phyloP scores from a whole-genome alignment of 2,113 vertebrate genomes.

The Neolamprologus hecqui region DNA sequence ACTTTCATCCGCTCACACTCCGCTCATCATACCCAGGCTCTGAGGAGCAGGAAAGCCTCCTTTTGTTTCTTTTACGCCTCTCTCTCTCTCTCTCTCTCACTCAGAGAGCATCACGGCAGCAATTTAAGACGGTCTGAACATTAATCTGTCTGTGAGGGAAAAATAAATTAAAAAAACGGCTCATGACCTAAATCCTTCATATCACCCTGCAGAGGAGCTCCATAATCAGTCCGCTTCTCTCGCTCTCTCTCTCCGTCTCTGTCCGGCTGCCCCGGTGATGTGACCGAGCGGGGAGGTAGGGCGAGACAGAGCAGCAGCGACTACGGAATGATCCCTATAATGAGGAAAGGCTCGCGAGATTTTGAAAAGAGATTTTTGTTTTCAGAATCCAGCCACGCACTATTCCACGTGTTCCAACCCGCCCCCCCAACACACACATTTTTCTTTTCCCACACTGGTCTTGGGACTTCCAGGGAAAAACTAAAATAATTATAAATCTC shows the following conservation, averaged over 20 bases:
- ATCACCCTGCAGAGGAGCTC: conserved; percentile 21
- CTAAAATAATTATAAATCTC: neutral
- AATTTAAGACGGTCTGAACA: neutral
- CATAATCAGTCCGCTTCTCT: neutral
- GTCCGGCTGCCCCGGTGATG: conserved; percentile 7
- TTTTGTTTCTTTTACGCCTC: neutral
- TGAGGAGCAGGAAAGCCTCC: neutral
- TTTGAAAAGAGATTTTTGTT: neutral
- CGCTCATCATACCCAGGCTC: neutral
- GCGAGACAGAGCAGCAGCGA: neutral
- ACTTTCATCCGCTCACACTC: neutral
- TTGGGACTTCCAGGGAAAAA: neutral
- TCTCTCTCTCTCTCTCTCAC: neutral
- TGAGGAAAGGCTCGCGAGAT: conserved; percentile 21
- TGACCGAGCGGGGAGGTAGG: neutral
- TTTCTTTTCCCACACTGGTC: neutral
- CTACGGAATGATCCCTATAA: neutral
- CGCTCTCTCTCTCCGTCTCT: neutral
- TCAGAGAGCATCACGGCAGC: neutral
- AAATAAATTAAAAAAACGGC: accelerated
- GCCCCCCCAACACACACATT: neutral
- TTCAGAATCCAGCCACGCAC: neutral
- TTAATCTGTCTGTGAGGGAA: neutral
- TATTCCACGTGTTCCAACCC: neutral
- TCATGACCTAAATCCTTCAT: neutral